Conservation (phyloP, 37 sponge, comb jelly and placozoan genomes). For the Agelas oroides region DNA sequence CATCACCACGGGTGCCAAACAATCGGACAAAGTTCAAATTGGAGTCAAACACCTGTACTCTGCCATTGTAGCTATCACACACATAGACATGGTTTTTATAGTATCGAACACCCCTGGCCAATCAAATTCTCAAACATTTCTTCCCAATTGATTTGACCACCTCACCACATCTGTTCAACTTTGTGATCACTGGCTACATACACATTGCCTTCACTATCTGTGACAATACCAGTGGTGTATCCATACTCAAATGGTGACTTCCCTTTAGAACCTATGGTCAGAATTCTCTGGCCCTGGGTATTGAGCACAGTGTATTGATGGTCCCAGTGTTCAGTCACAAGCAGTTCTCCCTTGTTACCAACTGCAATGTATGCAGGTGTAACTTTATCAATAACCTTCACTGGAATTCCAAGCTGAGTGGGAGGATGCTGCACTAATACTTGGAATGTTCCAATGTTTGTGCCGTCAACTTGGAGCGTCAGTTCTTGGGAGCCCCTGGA, state of each 20-base stretch:
- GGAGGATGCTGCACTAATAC: conserved; percentile 2
- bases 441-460: too few relatives aligned
- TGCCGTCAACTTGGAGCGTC: too few relatives aligned
- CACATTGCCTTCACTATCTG: conserved; percentile 31
- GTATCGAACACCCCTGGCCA: conserved; percentile 26
- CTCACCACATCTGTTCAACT: conserved; percentile 25
- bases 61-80: conserved; percentile 36
- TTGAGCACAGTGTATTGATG: too few relatives aligned
- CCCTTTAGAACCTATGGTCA: too few relatives aligned
- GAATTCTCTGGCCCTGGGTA: too few relatives aligned
- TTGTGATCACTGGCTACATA: conserved; percentile 31
- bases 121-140: conserved; percentile 10
- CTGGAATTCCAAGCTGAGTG: conserved; percentile 3
- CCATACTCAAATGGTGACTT: too few relatives aligned
- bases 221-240: conserved; percentile 23
- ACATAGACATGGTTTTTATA: conserved; percentile 24
- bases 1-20: neutral
- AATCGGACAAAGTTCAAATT: conserved; percentile 21
- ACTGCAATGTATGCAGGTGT: too few relatives aligned
- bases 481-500: neutral
- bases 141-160: conserved; percentile 3
- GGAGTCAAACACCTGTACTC: conserved; percentile 25
- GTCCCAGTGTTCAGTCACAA: too few relatives aligned
- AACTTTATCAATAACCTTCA: too few relatives aligned
- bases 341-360: too few relatives aligned